Evolutionary conservation across 2,113 vertebrate species (phyloP), one percentile per base, ranked within the genome.

Genomic region (Oophaga pumilio): DNA sequence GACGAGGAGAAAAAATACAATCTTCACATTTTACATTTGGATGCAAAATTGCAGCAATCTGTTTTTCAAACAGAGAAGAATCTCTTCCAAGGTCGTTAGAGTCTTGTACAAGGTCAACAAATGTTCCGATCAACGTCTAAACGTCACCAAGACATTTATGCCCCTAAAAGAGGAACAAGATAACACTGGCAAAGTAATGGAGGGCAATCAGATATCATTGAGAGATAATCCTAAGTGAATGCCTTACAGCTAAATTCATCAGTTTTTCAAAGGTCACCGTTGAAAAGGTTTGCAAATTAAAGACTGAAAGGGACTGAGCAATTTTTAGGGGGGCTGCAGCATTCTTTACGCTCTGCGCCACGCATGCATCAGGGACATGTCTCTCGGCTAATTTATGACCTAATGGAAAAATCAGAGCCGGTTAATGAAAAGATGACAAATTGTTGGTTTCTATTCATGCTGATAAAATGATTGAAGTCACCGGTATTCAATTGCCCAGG

Each of bases 171-270:
- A 33, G 78, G 5, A 22, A 80, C 78, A 80, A 80, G 78, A 80
- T 80, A 80, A 80, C 56, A 33, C 53, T 1, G 24, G 77, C 6
- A 4, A 33, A 22, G 78, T 60, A 80, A 80, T 80, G 78, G 78
- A 80, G 78, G 78, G 57, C 56, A 26, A 80, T 80, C 78, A 60
- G 78, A 80, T 80, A 60, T 60, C 78, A 80, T 80, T 15, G 78
- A 80, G 78, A 80, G 78, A 80, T 80, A 80, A 80, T 80, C 78
- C 78, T 43, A 80, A 80, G 57, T 60, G 78, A 80, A 80, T 60
- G 78, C 56, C 78, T 80, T 28, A 80, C 78, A 43, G 78, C 56
- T 11, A 80, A 60, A 80, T 62, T 60, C 78, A 80, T 80, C 78
- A 80, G 56, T 57, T 60, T 43, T 13, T 8, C 17, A 80, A 80